Conservation (phyloP, 2,113 vertebrate genomes). For the Cynocephalus volans region DNA sequence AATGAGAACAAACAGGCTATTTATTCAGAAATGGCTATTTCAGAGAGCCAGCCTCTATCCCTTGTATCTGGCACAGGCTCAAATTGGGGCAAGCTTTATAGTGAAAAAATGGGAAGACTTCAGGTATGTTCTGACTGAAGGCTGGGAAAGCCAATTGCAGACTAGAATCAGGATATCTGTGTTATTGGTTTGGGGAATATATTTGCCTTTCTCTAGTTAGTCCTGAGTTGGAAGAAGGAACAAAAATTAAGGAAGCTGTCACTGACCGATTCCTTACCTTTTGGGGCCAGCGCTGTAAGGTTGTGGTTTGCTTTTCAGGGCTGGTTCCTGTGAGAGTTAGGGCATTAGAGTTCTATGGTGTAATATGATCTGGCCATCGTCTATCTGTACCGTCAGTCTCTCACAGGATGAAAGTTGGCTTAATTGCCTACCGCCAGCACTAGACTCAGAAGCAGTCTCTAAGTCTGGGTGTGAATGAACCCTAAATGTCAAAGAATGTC, state of each 20-base stretch:
- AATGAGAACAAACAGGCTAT: background rate
- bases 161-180: background rate
- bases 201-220: background rate
- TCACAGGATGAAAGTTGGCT: background rate
- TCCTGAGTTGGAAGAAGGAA: background rate
- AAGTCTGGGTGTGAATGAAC: background rate
- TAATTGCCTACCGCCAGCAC: background rate
- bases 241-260: background rate
- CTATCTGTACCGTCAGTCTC: background rate
- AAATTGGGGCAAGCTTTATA: background rate
- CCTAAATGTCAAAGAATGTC: background rate
- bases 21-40: background rate
- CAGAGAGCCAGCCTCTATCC: no score
- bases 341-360: background rate
- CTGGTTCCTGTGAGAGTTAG: background rate
- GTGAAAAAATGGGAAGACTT: background rate
- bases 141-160: background rate
- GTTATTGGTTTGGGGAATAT: accelerated
- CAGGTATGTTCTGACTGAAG: background rate
- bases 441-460: background rate
- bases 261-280: background rate
- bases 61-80: background rate
- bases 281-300: accelerated
- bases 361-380: background rate
- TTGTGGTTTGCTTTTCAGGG: background rate